These are phyloP conservation scores for Typhlomys cinereus DNA, from an alignment of 2,113 vertebrate species.

Conservation along the genomic window DNA sequence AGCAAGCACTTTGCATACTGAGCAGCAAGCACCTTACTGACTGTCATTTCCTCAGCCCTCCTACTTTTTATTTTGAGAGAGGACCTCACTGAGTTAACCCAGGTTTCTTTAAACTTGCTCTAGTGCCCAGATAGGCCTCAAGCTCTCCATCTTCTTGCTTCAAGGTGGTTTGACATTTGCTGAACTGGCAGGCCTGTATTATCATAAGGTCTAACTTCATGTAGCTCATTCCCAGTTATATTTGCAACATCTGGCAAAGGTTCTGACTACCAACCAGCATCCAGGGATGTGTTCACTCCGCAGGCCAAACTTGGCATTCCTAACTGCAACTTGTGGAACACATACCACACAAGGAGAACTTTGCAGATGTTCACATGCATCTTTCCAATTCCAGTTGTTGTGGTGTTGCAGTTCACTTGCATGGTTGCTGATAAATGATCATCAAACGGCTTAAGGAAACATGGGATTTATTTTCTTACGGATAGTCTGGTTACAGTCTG, in stretches of 20 bases:
- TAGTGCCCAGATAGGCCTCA: not conserved
- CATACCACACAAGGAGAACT: rapidly evolving
- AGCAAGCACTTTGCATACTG: not conserved
- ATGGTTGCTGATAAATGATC: no score
- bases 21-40: not conserved
- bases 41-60: not conserved
- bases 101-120: not conserved
- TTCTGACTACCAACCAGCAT: not conserved
- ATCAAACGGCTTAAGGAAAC: no score
- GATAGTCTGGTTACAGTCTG: no score
- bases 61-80: not conserved
- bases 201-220: not conserved
- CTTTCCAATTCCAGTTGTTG: no score
- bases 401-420: no score
- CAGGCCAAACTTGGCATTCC: not conserved
- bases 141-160: not conserved
- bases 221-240: not conserved
- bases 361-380: not conserved
- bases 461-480: no score
- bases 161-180: not conserved
- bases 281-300: not conserved
- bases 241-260: not conserved
- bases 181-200: no score
- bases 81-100: not conserved
- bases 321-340: not conserved